Base-by-base conservation (phyloP, 2,113 vertebrate genomes). In the Poeciliopsis retropinna region DNA sequence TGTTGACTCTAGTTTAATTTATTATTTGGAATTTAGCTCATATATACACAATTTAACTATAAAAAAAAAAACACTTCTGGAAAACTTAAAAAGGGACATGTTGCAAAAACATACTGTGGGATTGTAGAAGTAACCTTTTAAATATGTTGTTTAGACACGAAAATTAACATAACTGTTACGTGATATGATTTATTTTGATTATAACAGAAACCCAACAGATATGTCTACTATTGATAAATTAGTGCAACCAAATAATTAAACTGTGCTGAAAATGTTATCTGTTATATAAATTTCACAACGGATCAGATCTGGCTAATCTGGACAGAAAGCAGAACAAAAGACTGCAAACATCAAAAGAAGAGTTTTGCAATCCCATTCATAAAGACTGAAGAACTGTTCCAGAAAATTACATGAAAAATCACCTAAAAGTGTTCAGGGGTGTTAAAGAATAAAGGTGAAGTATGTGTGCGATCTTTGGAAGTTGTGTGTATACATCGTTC, bases 1-100 rank as follows among this genome's bases (percentile, higher is more conserved):
- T 32, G 73, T 19, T 70, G 47, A 27, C 47, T 31, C 1, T 19
- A 63, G 54, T 51, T 72, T 76, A 61, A 73, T 47, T 54, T 66
- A 60, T 73, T 72, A 65, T 61, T 31, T 10, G 8, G 19, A 8
- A 22, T 32, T 31, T 31, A 57, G 22, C 22, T 54, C 22, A 54
- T 54, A 7, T 22, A 5, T 54, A 34, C 7, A 22, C 47, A 54
- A 22, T 47, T 47, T 47, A 47, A 6, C 15, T 19, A 47, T 17
- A 19, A 15, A 47, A 14, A 15, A 47, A 14, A 47, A 1, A 5
- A 19, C 5, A 47, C 44, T 47, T 47, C 44, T 47, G 1, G 44
- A 47, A 47, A 47, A 47, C 17, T 17, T 47, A 19, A 47, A 37
- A 19, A 1, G 17, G 14, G 44, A 47, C 44, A 47, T 5, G 2